phyloP scores from a whole-genome alignment of 92 coral and sea anemone genomes.

The Epizoanthus fatuus region DNA sequence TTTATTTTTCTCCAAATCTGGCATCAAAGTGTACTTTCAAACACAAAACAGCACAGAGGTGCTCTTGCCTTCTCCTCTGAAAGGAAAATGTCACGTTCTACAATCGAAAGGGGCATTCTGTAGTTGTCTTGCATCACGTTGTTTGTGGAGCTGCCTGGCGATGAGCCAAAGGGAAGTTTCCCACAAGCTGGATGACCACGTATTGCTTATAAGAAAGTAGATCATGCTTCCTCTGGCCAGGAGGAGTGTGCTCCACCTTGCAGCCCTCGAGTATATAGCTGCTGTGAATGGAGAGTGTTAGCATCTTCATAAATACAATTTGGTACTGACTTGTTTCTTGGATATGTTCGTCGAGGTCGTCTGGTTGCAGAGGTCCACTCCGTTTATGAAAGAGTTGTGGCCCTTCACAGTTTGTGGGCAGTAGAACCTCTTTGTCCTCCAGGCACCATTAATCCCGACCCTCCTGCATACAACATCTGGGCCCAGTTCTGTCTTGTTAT shows the following conservation, averaged over 20 bases:
- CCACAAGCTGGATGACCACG: conserved; percentile 22
- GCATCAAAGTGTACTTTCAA: conserved; percentile 26
- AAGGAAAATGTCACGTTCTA: conserved; percentile 62
- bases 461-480: too few species aligned
- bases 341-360: conserved; percentile 58
- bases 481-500: too few species aligned
- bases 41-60: conserved; percentile 56
- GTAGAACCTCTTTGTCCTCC: too few species aligned
- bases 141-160: conserved; percentile 2
- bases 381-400: too few species aligned
- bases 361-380: neutral
- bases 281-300: neutral
- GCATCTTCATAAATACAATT: conserved; percentile 16
- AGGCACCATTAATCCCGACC: too few species aligned
- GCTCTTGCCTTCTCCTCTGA: conserved; percentile 58
- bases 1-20: conserved; percentile 14
- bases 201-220: neutral
- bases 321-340: conserved; percentile 54
- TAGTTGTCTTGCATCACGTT: neutral
- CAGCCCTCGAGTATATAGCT: conserved; percentile 27
- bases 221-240: conserved; percentile 26
- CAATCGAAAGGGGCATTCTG: conserved; percentile 31
- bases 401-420: too few species aligned
- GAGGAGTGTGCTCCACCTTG: neutral
- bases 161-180: conserved; percentile 15